Percentiles rank a stretch among this genome's conserved stretches.
Evolutionary conservation across 1,140 invertebrate genomes (phyloP).

Genomic region (Eueides isabella): DNA sequence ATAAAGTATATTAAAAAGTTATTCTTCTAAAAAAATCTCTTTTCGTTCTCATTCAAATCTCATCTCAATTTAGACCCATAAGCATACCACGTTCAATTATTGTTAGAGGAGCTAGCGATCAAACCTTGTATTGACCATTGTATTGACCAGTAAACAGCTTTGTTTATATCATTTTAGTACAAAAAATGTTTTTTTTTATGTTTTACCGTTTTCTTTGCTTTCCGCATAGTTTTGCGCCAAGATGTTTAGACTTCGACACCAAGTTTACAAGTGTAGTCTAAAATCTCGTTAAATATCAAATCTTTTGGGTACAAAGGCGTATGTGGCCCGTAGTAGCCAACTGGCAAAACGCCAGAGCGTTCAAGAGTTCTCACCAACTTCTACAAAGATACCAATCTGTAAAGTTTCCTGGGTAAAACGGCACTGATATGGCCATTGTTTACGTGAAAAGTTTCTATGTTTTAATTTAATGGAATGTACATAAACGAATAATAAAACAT

Average conservation of each 20-base stretch:
- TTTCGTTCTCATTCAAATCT: no score
- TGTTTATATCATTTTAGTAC: background rate
- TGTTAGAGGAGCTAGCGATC: no score
- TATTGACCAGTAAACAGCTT: no score
- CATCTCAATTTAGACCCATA: no score
- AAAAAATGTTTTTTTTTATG: background rate
- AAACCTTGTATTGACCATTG: no score
- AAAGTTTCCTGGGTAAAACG: constrained; percentile 5
- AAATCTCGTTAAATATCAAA: constrained; percentile 12
- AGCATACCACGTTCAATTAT: no score
- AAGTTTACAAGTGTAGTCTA: background rate
- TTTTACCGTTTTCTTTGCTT: background rate
- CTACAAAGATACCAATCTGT: constrained; percentile 14
- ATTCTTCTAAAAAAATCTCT: no score
- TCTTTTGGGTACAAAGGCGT: constrained; percentile 11
- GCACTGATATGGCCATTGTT: constrained; percentile 12
- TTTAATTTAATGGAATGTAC: background rate
- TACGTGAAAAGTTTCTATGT: background rate
- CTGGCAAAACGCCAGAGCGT: constrained; percentile 3
- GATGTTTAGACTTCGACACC: background rate
- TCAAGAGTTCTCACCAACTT: constrained; percentile 19
- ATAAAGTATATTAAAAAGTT: no score
- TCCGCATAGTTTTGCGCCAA: background rate
- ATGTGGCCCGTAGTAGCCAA: background rate
- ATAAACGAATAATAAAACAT: background rate